These are phyloP conservation scores for Euglossa dilemma DNA, from an alignment of 1,140 invertebrate species.

Conservation along the genomic window DNA sequence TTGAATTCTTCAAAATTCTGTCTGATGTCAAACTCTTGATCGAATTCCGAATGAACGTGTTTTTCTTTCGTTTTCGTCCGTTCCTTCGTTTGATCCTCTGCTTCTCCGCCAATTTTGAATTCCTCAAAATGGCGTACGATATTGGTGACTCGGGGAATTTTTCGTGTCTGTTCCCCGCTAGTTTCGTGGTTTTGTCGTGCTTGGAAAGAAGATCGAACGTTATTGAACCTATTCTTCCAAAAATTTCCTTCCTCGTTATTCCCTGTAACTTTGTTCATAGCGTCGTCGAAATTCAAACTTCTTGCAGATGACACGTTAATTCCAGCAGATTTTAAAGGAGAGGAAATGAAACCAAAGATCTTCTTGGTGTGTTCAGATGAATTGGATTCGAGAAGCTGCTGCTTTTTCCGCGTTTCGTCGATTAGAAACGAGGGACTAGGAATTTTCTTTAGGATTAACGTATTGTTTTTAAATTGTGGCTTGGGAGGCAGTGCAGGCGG, in stretches of 20 bases:
- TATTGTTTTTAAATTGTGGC: slow-evolving; percentile 86
- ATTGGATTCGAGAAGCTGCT: slow-evolving; percentile 57
- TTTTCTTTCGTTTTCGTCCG: slow-evolving; percentile 61
- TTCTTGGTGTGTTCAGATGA: slow-evolving; percentile 55
- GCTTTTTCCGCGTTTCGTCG: slow-evolving; percentile 85
- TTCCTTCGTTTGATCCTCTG: slow-evolving; percentile 59
- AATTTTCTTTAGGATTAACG: slow-evolving; percentile 81
- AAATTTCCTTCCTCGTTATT: slow-evolving; percentile 60
- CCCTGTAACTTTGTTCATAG: slow-evolving; percentile 36
- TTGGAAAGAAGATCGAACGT: slow-evolving; percentile 70
- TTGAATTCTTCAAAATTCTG: slow-evolving; percentile 92
- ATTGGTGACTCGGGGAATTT: slow-evolving; percentile 68
- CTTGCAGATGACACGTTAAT: slow-evolving; percentile 52
- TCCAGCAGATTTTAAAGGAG: slow-evolving; percentile 50
- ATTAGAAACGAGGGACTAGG: slow-evolving; percentile 86
- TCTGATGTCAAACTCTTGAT: slow-evolving; percentile 85
- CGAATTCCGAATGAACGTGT: slow-evolving; percentile 56
- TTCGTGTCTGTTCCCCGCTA: slow-evolving; percentile 51
- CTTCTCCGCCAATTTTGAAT: slow-evolving; percentile 78
- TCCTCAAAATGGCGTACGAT: slow-evolving; percentile 81
- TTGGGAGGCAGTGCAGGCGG: slow-evolving; percentile 88
- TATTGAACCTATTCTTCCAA: slow-evolving; percentile 72
- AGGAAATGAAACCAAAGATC: slow-evolving; percentile 55
- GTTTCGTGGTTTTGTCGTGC: slow-evolving; percentile 51
- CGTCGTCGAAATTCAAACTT: slow-evolving; percentile 73